These are phyloP conservation scores for Valencia hispanica DNA, from an alignment of 2,797 vertebrate genomes.

Conservation along the genomic window DNA sequence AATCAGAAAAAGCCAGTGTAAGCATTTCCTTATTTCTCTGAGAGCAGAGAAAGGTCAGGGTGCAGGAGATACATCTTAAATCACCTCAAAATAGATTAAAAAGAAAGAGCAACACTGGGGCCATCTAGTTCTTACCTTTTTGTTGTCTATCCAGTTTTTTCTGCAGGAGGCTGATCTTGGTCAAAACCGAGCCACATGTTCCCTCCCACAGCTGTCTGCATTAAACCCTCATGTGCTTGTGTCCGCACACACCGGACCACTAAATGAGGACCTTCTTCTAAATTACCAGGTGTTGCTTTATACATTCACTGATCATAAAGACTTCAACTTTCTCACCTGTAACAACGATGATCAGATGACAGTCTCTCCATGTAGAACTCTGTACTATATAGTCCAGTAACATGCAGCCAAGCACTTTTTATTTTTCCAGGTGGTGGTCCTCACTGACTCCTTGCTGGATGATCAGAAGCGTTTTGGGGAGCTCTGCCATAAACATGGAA, in stretches of 20 bases:
- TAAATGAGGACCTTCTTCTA: conserved; percentile 77
- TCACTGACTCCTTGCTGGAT: conserved; percentile 85
- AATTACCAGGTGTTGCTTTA: conserved; percentile 80
- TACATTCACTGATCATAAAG: background rate
- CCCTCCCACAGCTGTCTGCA: conserved; percentile 69
- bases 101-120: background rate
- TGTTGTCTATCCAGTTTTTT: conserved; percentile 81
- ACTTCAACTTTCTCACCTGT: background rate
- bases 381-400: background rate
- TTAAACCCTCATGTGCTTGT: conserved; percentile 83
- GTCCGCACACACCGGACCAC: conserved; percentile 52
- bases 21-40: background rate
- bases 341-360: background rate
- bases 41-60: background rate
- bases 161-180: conserved; percentile 81
- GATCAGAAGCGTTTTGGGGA: conserved; percentile 84
- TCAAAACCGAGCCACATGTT: conserved; percentile 82
- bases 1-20: background rate
- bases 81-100: background rate
- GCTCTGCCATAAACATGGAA: conserved; percentile 80
- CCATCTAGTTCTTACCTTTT: background rate
- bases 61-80: background rate
- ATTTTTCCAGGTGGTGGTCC: conserved; percentile 86
- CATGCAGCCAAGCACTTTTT: background rate
- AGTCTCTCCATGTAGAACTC: background rate